Conservation (phyloP, 2,797 vertebrate genomes). For the Acestrorhynchus altus region DNA sequence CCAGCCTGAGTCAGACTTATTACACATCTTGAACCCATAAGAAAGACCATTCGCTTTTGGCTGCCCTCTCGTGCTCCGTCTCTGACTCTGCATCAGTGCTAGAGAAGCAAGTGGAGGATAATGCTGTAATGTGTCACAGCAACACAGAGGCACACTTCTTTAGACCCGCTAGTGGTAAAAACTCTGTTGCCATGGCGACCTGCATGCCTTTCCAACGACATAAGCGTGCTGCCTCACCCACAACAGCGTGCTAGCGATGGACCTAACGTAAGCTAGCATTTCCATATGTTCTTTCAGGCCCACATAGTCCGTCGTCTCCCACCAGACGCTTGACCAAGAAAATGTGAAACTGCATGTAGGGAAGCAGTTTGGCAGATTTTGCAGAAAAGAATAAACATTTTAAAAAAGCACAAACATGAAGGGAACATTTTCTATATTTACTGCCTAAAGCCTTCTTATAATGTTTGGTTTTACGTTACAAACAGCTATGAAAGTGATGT, state of each 20-base stretch:
- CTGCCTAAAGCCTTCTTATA: neutral
- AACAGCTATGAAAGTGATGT: too few species aligned
- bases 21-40: slow-evolving; percentile 20
- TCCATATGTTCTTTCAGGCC: slow-evolving; percentile 23
- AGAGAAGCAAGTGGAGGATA: neutral
- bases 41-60: slow-evolving; percentile 5
- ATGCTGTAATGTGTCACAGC: slow-evolving; percentile 12
- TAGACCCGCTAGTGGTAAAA: slow-evolving; percentile 31
- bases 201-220: slow-evolving; percentile 32
- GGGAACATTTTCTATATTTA: neutral
- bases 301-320: neutral
- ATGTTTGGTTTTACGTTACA: neutral
- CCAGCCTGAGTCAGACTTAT: slow-evolving; percentile 10
- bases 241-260: slow-evolving; percentile 6
- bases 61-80: neutral
- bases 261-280: neutral
- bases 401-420: neutral
- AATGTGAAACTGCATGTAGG: neutral
- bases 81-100: neutral
- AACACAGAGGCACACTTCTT: slow-evolving; percentile 28
- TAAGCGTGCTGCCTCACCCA: slow-evolving; percentile 22
- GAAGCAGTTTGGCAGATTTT: neutral
- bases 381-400: neutral
- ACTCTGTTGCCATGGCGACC: slow-evolving; percentile 49
- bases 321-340: neutral